Percentiles rank a stretch among this genome's conserved stretches.
Conservation (phyloP, 2,888 invertebrate species). For the Folsomia manolachei region DNA sequence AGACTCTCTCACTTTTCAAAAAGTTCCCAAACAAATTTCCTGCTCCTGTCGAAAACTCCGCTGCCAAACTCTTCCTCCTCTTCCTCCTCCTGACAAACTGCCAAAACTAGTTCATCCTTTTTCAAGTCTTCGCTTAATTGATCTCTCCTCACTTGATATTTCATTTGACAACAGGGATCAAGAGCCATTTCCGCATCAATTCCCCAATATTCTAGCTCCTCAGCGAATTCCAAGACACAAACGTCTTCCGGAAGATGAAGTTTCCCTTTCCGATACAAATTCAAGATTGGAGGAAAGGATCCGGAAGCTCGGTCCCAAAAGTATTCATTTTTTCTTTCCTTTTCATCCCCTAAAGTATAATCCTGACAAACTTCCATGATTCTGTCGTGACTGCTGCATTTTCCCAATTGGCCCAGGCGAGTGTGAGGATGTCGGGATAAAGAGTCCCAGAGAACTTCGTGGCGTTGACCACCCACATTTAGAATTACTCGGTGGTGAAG, state of each 20-base stretch:
- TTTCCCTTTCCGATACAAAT: slow-evolving; percentile 4
- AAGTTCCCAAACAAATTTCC: neutral
- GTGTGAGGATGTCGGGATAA: neutral
- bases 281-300: neutral
- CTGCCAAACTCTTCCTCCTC: neutral
- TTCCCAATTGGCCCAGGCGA: neutral
- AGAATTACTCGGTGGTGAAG: slow-evolving; percentile 1
- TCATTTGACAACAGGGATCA: neutral
- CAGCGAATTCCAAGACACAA: slow-evolving; percentile 1
- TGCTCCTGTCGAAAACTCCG: neutral
- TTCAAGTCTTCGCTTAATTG: neutral
- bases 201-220: slow-evolving; percentile 6
- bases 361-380: neutral
- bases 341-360: neutral
- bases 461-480: neutral
- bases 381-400: neutral
- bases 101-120: neutral
- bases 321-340: slow-evolving; percentile 1
- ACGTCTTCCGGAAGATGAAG: neutral
- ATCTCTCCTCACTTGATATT: neutral
- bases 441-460: neutral
- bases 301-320: neutral
- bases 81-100: no score
- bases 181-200: neutral
- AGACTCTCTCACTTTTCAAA: neutral